Conservation (phyloP, 2,888 invertebrate genomes). For the Euzetes globulus region DNA sequence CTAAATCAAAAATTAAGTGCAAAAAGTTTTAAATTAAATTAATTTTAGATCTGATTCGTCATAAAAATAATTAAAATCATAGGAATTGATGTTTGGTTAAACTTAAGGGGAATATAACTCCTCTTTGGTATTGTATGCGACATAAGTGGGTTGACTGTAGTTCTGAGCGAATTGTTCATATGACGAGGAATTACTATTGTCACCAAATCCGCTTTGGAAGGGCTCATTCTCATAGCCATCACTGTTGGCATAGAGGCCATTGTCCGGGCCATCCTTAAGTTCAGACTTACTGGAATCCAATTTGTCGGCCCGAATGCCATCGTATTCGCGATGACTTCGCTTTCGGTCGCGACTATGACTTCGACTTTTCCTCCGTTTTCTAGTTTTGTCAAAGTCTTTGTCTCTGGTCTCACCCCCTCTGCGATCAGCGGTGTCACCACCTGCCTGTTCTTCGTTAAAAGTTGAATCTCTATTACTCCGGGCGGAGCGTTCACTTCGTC, state of each 20-base stretch:
- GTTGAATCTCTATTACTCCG: constrained; percentile 24
- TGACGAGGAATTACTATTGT: background rate
- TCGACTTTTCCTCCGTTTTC: constrained; percentile 37
- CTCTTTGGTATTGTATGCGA: constrained; percentile 13
- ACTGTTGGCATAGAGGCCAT: background rate
- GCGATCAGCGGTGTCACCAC: constrained; percentile 36
- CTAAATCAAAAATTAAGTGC: background rate
- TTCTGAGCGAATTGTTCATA: constrained; percentile 10
- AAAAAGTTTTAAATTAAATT: background rate
- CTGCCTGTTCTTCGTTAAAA: constrained; percentile 4
- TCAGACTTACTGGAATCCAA: background rate
- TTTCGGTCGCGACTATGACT: constrained; percentile 40
- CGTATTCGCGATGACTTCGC: constrained; percentile 49
- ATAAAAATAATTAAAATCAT: background rate
- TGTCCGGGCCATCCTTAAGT: background rate
- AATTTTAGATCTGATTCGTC: background rate
- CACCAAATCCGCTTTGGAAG: constrained; percentile 9
- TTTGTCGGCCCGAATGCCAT: background rate
- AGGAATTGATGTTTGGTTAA: background rate
- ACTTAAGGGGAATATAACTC: constrained; percentile 17
- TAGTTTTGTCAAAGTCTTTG: constrained; percentile 37
- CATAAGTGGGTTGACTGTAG: constrained; percentile 27
- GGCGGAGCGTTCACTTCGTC: constrained; percentile 41
- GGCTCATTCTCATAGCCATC: constrained; percentile 13
- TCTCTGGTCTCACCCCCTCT: constrained; percentile 33